Percentiles rank a stretch among this genome's conserved stretches.
Evolutionary conservation across 2,888 invertebrate genomes (phyloP).

Genomic region (Sympetrum striolatum): DNA sequence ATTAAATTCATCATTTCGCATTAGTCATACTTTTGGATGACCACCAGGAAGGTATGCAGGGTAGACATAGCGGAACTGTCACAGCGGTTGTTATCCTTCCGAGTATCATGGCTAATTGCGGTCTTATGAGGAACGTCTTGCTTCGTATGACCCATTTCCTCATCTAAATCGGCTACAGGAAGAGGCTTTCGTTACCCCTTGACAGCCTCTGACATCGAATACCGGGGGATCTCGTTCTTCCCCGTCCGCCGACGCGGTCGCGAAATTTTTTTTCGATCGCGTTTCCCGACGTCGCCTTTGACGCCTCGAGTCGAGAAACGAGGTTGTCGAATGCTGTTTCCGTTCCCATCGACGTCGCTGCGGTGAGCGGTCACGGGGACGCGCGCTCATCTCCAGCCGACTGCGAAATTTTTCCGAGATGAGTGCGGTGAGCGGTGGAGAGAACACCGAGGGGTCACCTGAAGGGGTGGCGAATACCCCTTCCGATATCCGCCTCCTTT

Average conservation of each 20-base stretch:
- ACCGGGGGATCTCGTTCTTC: no score
- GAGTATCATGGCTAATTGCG: no score
- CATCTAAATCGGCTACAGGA: neutral
- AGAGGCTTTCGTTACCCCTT: neutral
- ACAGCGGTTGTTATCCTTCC: no score
- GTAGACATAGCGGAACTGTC: no score
- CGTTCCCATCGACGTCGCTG: neutral
- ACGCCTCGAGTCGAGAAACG: neutral
- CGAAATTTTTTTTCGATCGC: neutral
- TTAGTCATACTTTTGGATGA: no score
- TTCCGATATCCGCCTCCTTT: no score
- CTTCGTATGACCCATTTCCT: no score
- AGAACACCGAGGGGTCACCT: no score
- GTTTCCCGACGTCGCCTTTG: neutral
- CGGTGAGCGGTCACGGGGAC: neutral
- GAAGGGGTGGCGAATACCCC: no score
- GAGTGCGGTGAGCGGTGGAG: neutral
- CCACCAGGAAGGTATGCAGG: no score
- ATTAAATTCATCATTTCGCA: no score
- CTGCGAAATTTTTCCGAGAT: neutral
- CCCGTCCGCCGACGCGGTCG: neutral
- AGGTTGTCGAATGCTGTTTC: neutral
- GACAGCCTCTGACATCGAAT: neutral
- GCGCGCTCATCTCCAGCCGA: neutral
- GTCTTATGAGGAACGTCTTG: no score